Evolutionary conservation across 2,113 vertebrate species (phyloP).

Genomic region (Pogona vitticeps): DNA sequence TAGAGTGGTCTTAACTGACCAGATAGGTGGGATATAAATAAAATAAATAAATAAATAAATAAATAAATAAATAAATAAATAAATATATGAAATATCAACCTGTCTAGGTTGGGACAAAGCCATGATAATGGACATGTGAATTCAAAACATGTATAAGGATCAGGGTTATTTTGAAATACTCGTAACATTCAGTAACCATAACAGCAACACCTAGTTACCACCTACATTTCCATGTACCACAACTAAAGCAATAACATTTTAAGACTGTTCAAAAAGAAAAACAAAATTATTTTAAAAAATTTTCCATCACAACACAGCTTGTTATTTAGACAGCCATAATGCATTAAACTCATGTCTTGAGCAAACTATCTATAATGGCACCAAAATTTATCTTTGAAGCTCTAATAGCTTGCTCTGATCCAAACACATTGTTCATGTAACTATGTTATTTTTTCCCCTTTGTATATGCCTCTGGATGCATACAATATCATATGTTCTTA

Average conservation of each 20-base stretch:
- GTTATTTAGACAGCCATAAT: neutral
- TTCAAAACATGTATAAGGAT: neutral
- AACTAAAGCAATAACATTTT: neutral
- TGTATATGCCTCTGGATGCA: neutral
- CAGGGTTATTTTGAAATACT: neutral
- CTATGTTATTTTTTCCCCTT: fast-evolving
- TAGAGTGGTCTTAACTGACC: too few relatives aligned
- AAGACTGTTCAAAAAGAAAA: neutral
- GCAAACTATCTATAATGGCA: neutral
- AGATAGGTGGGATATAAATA: too few relatives aligned
- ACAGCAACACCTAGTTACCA: neutral
- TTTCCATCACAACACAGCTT: neutral
- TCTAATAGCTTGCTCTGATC: neutral
- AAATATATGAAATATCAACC: neutral
- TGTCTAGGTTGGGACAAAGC: neutral
- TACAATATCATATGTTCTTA: neutral
- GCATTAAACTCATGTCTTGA: neutral
- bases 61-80: too few relatives aligned
- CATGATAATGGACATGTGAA: neutral
- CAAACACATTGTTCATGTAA: neutral
- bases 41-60: too few relatives aligned
- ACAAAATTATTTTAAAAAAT: neutral
- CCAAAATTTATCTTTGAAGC: neutral
- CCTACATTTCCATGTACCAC: neutral
- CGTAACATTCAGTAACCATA: neutral